These are phyloP conservation scores for Caenorhabditis sinica DNA, from an alignment of 2,888 invertebrate species.

Conservation along the genomic window DNA sequence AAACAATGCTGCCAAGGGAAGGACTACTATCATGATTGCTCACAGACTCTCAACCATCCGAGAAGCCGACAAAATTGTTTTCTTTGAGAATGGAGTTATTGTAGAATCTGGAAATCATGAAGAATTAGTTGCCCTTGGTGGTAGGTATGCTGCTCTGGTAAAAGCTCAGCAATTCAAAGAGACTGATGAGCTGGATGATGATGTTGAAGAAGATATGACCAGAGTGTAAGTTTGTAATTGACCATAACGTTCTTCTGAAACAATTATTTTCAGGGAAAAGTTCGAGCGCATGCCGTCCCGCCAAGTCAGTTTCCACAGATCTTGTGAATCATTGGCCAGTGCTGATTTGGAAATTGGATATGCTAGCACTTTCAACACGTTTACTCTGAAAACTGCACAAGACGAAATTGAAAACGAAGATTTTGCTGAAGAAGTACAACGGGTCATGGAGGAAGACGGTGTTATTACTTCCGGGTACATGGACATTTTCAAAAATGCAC, in stretches of 20 bases:
- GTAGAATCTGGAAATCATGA: conserved; percentile 73
- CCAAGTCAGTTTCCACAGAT: conserved; percentile 50
- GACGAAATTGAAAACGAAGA: conserved; percentile 65
- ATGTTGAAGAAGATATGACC: conserved; percentile 35
- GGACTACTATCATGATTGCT: conserved; percentile 75
- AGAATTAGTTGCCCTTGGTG: conserved; percentile 70
- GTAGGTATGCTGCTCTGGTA: conserved; percentile 69
- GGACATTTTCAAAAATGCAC: conserved; percentile 65
- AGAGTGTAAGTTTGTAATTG: conserved; percentile 16
- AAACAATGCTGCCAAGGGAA: conserved; percentile 73
- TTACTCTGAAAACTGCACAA: conserved; percentile 41
- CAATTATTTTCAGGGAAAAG: conserved; percentile 51
- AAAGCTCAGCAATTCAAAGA: conserved; percentile 73
- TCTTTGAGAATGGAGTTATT: conserved; percentile 72
- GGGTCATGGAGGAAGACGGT: conserved; percentile 66
- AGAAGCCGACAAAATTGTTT: conserved; percentile 71
- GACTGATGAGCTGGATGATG: conserved; percentile 17
- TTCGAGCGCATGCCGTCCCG: conserved; percentile 20
- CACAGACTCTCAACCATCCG: conserved; percentile 70
- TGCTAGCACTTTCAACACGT: conserved; percentile 61
- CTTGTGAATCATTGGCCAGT: conserved; percentile 50
- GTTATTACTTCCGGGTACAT: conserved; percentile 53
- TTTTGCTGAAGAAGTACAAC: conserved; percentile 67
- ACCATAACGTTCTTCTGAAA: background rate
- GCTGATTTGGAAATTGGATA: conserved; percentile 63